Conservation (phyloP, 2,113 vertebrate genomes). For the Sapajus apella region DNA sequence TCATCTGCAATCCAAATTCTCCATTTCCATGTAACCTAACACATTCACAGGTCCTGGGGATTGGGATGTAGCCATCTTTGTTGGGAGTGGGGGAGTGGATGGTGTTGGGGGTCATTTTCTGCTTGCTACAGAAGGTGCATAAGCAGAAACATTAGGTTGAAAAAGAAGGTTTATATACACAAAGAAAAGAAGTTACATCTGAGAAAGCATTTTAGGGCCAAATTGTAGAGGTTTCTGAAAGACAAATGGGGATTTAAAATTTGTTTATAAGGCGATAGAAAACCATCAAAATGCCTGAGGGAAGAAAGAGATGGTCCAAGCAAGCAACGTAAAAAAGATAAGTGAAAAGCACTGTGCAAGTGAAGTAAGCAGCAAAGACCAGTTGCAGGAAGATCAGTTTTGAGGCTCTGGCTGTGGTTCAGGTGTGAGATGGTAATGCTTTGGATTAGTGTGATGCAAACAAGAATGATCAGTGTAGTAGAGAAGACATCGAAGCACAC, state of each 20-base stretch:
- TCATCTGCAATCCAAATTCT: not conserved
- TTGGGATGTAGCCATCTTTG: not conserved
- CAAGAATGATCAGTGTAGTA: not conserved
- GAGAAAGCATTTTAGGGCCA: not conserved
- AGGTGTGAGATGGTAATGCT: not conserved
- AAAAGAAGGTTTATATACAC: not conserved
- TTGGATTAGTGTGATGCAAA: not conserved
- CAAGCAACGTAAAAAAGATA: not conserved
- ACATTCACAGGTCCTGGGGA: not conserved
- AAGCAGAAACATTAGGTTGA: not conserved
- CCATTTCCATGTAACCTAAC: not conserved
- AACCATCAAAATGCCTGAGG: not conserved
- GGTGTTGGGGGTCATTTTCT: not conserved
- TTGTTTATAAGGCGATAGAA: not conserved
- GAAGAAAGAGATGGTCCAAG: not conserved
- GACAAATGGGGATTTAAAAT: not conserved
- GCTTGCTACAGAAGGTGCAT: not conserved
- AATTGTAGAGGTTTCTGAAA: not conserved
- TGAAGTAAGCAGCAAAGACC: not conserved
- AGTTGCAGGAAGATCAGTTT: not conserved
- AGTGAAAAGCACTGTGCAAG: not conserved
- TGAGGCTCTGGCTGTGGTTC: not conserved
- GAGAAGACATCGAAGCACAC: not conserved
- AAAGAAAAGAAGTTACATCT: not conserved
- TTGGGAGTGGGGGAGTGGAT: accelerated